phyloP scores from a whole-genome alignment of 2,113 vertebrate species.

The Oreotrochilus melanogaster region DNA sequence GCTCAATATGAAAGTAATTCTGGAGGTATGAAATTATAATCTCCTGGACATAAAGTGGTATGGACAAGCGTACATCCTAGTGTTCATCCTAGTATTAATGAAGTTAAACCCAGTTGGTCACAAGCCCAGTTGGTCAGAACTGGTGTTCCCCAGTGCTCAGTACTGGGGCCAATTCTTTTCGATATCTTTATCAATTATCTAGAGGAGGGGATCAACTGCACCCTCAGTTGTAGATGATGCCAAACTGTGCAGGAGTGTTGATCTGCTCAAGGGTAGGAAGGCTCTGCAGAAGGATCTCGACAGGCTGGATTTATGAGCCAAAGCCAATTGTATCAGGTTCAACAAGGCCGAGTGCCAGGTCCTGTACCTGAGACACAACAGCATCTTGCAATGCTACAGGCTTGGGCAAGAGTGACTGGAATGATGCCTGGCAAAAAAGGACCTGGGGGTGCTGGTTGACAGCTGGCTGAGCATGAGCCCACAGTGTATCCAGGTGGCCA shows the following conservation, averaged over 20 bases:
- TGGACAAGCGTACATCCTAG: not conserved
- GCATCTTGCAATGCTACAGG: fast-evolving
- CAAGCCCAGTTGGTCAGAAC: no score
- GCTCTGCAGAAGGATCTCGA: not conserved
- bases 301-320: fast-evolving
- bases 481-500: not conserved
- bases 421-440: fast-evolving
- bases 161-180: no score
- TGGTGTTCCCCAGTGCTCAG: no score
- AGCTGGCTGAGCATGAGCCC: not conserved
- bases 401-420: not conserved
- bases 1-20: not conserved
- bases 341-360: not conserved
- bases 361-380: not conserved
- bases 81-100: not conserved
- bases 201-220: not conserved
- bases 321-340: not conserved
- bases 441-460: not conserved
- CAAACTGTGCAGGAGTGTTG: fast-evolving
- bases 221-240: not conserved
- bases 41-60: not conserved
- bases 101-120: not conserved
- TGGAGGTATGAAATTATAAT: not conserved
- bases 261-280: not conserved
- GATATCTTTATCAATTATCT: no score